Evolutionary conservation across 2,888 invertebrate genomes (phyloP).

Genomic region (Actias luna): DNA sequence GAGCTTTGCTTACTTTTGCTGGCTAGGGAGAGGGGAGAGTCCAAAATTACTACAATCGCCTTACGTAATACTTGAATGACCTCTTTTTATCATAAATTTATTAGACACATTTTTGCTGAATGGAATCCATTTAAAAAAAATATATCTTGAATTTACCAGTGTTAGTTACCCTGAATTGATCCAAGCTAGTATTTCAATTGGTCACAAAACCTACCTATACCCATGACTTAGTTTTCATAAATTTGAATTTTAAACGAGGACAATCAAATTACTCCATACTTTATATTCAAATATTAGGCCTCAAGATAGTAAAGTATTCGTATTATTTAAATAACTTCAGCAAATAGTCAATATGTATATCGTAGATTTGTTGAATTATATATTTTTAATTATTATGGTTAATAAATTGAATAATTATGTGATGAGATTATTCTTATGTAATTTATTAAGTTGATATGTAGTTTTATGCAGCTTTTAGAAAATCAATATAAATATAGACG

Average conservation of each 20-base stretch:
- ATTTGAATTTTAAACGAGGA: constrained; percentile 1
- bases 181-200: constrained; percentile 11
- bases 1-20: too few species aligned
- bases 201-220: constrained; percentile 11
- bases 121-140: not conserved
- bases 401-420: constrained; percentile 10
- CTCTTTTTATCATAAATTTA: too few species aligned
- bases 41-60: too few species aligned
- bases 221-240: constrained; percentile 8
- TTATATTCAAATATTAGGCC: not conserved
- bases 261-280: not conserved
- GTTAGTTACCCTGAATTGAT: not conserved
- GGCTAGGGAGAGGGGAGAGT: too few species aligned
- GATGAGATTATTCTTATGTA: constrained; percentile 22
- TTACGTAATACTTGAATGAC: too few species aligned
- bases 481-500: constrained; percentile 14
- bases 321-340: not conserved
- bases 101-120: not conserved
- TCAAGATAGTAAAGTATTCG: not conserved
- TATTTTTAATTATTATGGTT: constrained; percentile 18
- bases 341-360: not conserved
- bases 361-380: not conserved
- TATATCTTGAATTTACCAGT: not conserved
- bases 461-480: constrained; percentile 10
- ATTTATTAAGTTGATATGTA: constrained; percentile 12